Base-by-base conservation (phyloP, 2,113 vertebrate genomes). In the Protomyctophum bolini region DNA sequence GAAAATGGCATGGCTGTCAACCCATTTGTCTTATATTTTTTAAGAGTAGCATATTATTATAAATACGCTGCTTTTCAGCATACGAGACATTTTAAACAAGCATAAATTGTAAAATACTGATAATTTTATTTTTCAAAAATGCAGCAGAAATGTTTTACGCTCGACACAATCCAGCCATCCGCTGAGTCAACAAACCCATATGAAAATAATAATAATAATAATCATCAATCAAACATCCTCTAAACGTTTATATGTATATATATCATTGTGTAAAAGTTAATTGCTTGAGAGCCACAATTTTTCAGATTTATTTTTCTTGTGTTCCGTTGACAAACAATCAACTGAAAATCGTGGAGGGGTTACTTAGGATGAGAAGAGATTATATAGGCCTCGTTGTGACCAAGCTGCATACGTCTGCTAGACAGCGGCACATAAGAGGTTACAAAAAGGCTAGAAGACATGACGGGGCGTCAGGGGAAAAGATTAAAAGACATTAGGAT, bases 91-190 rank as follows among this genome's bases (percentile, higher is more conserved):
- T 68, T 73, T 65, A 82, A 83, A 83, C 82, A 8, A 45, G 81
- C 59, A 66, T 84, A 83, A 90, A 82, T 80, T 90, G 89, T 91
- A 97, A 97, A 96, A 97, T 95, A 90, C 93, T 95, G 93, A 95
- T 96, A 95, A 95, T 97, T 90, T 97, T 97, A 96, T 95, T 97
- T 88, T 88, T 90, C 89, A 96, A 96, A 97, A 97, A 96, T 95
- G 94, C 93, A 94, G 95, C 94, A 95, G 94, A 97, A 97, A 92
- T 96, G 94, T 93, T 90, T 96, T 94, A 95, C 95, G 94, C 94
- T 95, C 89, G 92, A 94, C 94, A 95, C 95, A 96, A 95, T 95
- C 94, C 91, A 93, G 94, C 94, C 94, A 94, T 94, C 93, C 92
- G 86, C 94, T 96, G 95, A 96, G 95, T 94, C 93, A 92, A 92